Evolutionary conservation across 1,140 invertebrate genomes (phyloP).

Genomic region (Schlechtendalia chinensis): DNA sequence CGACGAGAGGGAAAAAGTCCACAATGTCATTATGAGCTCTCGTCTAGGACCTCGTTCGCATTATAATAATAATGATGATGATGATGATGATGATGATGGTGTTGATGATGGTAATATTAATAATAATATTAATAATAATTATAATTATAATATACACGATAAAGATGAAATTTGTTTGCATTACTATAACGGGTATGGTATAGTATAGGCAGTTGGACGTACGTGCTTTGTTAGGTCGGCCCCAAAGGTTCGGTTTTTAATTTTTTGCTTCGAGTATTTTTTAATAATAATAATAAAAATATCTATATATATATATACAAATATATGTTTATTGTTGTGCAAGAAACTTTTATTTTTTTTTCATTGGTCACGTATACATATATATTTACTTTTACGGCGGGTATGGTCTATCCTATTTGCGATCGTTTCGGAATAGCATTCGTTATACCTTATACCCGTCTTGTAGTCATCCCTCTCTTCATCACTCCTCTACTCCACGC

Average conservation of each 20-base stretch:
- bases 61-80: not conserved
- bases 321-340: not conserved
- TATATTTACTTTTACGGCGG: conserved; percentile 16
- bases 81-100: no score
- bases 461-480: no score
- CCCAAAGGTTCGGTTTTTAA: no score
- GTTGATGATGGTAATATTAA: no score
- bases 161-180: conserved; percentile 1
- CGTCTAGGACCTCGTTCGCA: not conserved
- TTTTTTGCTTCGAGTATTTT: not conserved
- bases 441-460: not conserved
- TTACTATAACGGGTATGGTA: no score
- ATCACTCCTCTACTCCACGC: not conserved
- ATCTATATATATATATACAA: not conserved
- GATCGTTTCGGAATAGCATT: conserved; percentile 16
- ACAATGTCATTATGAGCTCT: conserved; percentile 7
- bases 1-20: not conserved
- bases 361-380: conserved; percentile 18
- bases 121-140: no score
- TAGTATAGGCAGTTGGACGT: no score
- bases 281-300: not conserved
- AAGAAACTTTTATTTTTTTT: conserved; percentile 7
- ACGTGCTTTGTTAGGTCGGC: not conserved
- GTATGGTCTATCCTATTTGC: not conserved
- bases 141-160: not conserved